Conservation (phyloP, 2,888 invertebrate species). For the Nysson spinosus region DNA sequence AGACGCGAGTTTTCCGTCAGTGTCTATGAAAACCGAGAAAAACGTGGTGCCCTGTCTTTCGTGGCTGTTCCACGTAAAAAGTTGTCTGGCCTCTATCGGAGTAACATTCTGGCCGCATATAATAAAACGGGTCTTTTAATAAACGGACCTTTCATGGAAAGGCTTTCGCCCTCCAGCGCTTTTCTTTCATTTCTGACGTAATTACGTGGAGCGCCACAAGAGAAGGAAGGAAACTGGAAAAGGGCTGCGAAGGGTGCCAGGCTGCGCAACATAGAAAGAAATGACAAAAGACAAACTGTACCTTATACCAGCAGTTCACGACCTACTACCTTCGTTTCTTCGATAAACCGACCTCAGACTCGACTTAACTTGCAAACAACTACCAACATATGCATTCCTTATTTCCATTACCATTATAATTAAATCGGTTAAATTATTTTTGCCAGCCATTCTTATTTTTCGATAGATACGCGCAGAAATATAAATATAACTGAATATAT, state of each 20-base stretch:
- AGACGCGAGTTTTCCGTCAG: slow-evolving; percentile 39
- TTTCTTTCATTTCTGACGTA: slow-evolving; percentile 70
- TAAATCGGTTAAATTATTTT: no score
- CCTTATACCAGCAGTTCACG: slow-evolving; percentile 32
- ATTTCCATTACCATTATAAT: no score
- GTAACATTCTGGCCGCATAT: slow-evolving; percentile 56
- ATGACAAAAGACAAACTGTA: slow-evolving; percentile 27
- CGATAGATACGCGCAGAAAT: no score
- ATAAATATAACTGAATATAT: no score
- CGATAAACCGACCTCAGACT: slow-evolving; percentile 32
- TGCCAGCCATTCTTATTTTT: no score
- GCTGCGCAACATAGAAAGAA: slow-evolving; percentile 9
- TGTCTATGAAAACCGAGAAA: slow-evolving; percentile 31
- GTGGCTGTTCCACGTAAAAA: slow-evolving; percentile 45
- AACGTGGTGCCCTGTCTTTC: slow-evolving; percentile 37
- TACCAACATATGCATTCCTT: no score
- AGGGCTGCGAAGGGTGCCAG: slow-evolving; percentile 32
- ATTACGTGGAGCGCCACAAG: slow-evolving; percentile 64
- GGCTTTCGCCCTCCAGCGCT: slow-evolving; percentile 61
- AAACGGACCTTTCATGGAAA: slow-evolving; percentile 57
- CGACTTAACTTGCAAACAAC: slow-evolving; percentile 8
- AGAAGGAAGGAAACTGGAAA: slow-evolving; percentile 47
- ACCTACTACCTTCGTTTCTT: slow-evolving; percentile 53
- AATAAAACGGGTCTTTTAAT: slow-evolving; percentile 62
- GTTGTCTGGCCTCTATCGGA: slow-evolving; percentile 51